A percentile compares a stretch with the other conserved stretches of the same genome.
Evolutionary conservation across 2,888 invertebrate species (phyloP).

Genomic region (Mongoloraphidia duomilia): DNA sequence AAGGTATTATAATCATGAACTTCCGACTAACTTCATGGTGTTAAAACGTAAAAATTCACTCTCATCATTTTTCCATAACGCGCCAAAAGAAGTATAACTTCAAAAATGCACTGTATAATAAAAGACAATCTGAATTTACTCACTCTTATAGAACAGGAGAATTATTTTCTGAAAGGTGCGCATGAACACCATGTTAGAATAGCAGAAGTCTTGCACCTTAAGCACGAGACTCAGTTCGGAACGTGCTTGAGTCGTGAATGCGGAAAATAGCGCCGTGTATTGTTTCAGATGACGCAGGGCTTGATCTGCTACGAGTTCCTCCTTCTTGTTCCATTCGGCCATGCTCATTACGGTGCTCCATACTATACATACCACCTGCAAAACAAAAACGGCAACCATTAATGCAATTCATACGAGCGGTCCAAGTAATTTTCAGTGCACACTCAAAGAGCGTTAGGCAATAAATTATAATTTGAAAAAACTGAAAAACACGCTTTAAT

Average conservation of each 20-base stretch:
- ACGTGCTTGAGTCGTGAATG: conserved; percentile 72
- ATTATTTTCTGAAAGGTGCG: conserved; percentile 96
- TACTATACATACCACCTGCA: conserved; percentile 31
- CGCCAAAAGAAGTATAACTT: no score
- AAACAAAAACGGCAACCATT: no score
- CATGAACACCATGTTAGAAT: conserved; percentile 98
- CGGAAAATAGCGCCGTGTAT: conserved; percentile 74
- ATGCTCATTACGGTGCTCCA: conserved; percentile 93
- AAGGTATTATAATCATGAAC: no score
- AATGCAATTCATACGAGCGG: no score
- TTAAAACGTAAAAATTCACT: no score
- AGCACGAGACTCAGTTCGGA: conserved; percentile 79
- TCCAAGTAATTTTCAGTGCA: no score
- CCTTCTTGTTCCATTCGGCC: conserved; percentile 98
- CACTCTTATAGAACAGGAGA: conserved; percentile 89
- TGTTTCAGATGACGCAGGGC: conserved; percentile 79
- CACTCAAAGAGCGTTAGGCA: no score
- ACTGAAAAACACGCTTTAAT: no score
- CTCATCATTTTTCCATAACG: no score
- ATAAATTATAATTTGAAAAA: no score
- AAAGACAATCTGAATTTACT: conserved; percentile 17
- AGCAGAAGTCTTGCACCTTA: conserved; percentile 94
- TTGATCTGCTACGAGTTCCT: conserved; percentile 91
- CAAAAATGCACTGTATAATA: no score
- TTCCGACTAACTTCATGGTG: no score